These are phyloP conservation scores for Sebastes matsubarae DNA, from an alignment of 2,797 vertebrate species.

Conservation along the genomic window DNA sequence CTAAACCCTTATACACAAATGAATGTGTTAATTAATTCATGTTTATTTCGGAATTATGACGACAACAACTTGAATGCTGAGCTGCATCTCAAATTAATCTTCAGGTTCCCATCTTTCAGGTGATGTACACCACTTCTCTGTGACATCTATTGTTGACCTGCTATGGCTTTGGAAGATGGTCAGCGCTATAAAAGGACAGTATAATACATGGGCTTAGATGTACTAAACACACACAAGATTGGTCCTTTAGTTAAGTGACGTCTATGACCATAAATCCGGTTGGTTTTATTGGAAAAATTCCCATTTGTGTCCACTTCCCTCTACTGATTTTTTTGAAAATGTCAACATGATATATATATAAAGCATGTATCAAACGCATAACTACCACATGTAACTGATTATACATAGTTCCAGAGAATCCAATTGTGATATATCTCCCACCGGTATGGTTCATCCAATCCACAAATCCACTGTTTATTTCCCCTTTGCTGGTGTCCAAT, in stretches of 20 bases:
- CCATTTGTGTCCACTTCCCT: background rate
- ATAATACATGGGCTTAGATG: background rate
- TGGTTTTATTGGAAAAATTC: slow-evolving; percentile 3
- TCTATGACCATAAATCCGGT: background rate
- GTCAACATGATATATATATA: slow-evolving; percentile 1
- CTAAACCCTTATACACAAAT: no score
- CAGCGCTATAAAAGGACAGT: background rate
- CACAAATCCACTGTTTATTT: slow-evolving; percentile 53
- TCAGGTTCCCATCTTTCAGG: no score
- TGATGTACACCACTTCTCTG: no score
- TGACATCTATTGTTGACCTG: no score
- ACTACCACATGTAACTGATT: slow-evolving; percentile 12
- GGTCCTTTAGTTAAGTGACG: background rate
- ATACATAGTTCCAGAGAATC: slow-evolving; percentile 30
- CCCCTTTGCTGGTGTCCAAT: slow-evolving; percentile 46
- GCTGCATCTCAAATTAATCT: no score
- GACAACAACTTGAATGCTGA: no score
- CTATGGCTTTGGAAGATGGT: background rate
- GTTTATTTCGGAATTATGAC: no score
- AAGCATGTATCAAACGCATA: slow-evolving; percentile 22
- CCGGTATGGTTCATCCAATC: slow-evolving; percentile 26
- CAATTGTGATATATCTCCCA: slow-evolving; percentile 18
- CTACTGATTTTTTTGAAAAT: background rate
- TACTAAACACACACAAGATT: background rate
- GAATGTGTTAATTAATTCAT: no score